phyloP scores from a whole-genome alignment of 2,113 vertebrate genomes.

The Alouatta palliata region DNA sequence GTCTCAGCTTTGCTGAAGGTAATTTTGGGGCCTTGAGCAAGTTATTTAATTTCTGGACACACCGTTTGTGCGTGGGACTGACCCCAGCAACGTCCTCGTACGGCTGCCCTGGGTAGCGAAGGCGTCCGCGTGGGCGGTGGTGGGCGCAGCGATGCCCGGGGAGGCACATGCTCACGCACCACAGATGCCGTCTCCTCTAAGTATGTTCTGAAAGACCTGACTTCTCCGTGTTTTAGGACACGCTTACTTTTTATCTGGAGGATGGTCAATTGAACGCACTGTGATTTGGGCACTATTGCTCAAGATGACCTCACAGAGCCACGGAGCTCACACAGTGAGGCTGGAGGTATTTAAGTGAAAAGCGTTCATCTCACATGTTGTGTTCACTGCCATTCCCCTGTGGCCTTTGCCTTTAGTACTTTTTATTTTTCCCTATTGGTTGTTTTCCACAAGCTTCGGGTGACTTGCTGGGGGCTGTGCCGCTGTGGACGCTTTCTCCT shows the following conservation, averaged over 20 bases:
- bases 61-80: rapidly evolving
- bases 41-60: background rate
- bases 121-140: background rate
- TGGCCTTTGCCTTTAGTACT: background rate
- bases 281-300: too few species aligned
- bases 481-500: background rate
- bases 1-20: too few species aligned
- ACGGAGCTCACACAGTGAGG: rapidly evolving
- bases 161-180: too few species aligned
- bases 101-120: too few species aligned
- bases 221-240: background rate
- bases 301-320: too few species aligned
- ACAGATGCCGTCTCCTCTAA: too few species aligned
- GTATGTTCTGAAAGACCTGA: background rate
- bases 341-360: background rate
- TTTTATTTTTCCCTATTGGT: background rate
- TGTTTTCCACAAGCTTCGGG: background rate
- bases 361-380: background rate
- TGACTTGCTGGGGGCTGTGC: background rate
- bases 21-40: background rate
- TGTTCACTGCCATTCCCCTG: rapidly evolving
- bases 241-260: background rate
- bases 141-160: rapidly evolving
- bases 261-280: background rate
- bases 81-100: rapidly evolving